Percentiles rank a stretch among this genome's conserved stretches.
Conservation (phyloP, 2,888 invertebrate genomes). For the Caenorhabditis panamensis region DNA sequence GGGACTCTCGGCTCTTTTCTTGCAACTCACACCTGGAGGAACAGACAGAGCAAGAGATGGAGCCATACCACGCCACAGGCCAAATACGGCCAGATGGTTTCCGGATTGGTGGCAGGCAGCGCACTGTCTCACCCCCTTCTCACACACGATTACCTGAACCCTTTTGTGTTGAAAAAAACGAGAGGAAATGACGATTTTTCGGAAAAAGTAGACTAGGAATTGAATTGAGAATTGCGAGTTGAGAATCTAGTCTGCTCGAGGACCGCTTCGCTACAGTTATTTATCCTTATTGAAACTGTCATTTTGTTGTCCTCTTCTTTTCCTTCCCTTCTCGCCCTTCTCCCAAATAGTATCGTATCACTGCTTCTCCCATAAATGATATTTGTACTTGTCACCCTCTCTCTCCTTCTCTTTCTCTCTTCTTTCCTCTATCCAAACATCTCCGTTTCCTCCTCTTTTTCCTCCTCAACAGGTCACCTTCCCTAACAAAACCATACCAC, state of each 20-base stretch:
- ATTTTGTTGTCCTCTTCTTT: not conserved
- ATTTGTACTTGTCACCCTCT: too few relatives aligned
- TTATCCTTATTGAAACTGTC: too few relatives aligned
- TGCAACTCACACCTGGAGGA: constrained; percentile 55
- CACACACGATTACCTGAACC: constrained; percentile 50
- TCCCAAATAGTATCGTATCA: not conserved
- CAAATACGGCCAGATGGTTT: not conserved
- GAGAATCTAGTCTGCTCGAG: too few relatives aligned
- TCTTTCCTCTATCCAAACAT: constrained; percentile 2
- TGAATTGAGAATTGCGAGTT: too few relatives aligned
- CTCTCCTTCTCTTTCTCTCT: too few relatives aligned
- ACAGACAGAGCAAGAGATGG: constrained; percentile 10
- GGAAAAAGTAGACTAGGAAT: too few relatives aligned
- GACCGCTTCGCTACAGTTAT: too few relatives aligned
- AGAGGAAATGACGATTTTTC: too few relatives aligned
- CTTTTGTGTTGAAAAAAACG: constrained; percentile 11
- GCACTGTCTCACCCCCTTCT: constrained; percentile 20
- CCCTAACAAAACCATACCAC: constrained; percentile 4
- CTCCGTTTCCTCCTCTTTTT: not conserved
- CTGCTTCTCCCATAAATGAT: too few relatives aligned
- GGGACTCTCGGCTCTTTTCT: not conserved
- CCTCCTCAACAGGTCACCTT: constrained; percentile 4
- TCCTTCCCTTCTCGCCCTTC: too few relatives aligned
- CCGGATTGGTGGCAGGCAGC: constrained; percentile 4
- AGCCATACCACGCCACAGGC: not conserved